phyloP scores from a whole-genome alignment of 2,888 invertebrate genomes.

The Agelastica alni region DNA sequence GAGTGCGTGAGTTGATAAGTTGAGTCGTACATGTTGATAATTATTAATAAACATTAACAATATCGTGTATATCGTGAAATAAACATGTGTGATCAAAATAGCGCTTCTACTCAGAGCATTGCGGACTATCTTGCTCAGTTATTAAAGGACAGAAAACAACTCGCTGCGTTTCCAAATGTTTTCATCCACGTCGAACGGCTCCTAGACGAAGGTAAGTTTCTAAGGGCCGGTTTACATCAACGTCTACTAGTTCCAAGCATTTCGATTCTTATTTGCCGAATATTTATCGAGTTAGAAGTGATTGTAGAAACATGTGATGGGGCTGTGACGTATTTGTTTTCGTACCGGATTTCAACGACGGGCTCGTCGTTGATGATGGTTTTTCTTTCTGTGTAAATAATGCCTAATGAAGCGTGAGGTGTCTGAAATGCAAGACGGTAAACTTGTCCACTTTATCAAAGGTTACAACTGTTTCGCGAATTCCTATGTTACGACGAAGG shows the following conservation, averaged over 20 bases:
- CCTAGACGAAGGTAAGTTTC: conserved; percentile 91
- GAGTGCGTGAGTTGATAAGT: conserved; percentile 34
- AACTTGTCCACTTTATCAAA: conserved; percentile 3
- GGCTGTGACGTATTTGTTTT: conserved; percentile 40
- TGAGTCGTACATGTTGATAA: conserved; percentile 29
- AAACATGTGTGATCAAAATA: conserved; percentile 55
- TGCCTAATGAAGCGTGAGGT: conserved; percentile 4
- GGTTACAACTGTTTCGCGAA: conserved; percentile 25
- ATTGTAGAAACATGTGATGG: conserved; percentile 48
- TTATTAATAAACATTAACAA: conserved; percentile 29
- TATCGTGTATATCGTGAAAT: conserved; percentile 26
- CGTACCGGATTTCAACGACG: conserved; percentile 1
- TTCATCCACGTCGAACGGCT: conserved; percentile 99
- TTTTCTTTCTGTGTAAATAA: conserved; percentile 10
- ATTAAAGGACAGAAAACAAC: conserved; percentile 99
- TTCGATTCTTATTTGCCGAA: conserved; percentile 20
- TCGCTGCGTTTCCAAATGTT: conserved; percentile 99
- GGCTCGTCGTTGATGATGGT: background rate
- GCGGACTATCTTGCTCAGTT: conserved; percentile 99
- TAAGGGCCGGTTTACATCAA: conserved; percentile 15
- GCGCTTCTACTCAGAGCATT: conserved; percentile 86
- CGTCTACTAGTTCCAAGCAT: background rate
- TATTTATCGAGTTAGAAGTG: conserved; percentile 35
- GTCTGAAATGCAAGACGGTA: background rate
- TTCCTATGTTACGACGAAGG: conserved; percentile 36